Base-by-base conservation (phyloP, 2,888 invertebrate genomes). In the Pyrocoelia pectoralis region DNA sequence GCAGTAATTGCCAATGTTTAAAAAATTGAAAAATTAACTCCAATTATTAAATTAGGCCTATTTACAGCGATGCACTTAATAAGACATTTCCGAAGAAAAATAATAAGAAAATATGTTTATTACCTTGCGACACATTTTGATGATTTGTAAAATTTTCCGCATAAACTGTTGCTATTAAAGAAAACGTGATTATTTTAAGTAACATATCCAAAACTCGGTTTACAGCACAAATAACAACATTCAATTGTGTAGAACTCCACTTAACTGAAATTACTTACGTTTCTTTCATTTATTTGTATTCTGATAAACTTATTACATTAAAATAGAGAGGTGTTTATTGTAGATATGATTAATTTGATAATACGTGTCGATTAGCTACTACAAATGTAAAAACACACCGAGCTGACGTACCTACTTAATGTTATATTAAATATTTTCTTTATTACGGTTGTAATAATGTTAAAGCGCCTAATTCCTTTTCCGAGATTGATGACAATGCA, bases 321-420 rank as follows among this genome's bases (percentile, higher is more conserved):
- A 43, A 43, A 43, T 43, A 9, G 41, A 15, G 41, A 43, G 41
- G 15, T 43, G 41, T 43, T 43, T 43, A 43, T 43, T 43, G 8
- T 43, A 43, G 41, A 43, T 43, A 43, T 43, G 41, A 43, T 43
- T 43, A 43, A 43, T 43, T 43, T 43, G 41, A 43, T 13, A 15
- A 43, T 43, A 13, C 8, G 15, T 8, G 15, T 15, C 15, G 41
- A 43, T 43, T 43, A 43, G 8, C 41, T 13, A 8, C 8, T 8
- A 9, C 12, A 43, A 15, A 15, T 43, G 41, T 38, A 38, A 38
- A 38, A 38, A 38, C 10, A 38, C 12, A 38, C n/a, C n/a, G n/a
- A n/a, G 12, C 3, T 38, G 38, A 38, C 38, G 38, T 38, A 38
- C 38, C n/a, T n/a, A n/a, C n/a, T n/a, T n/a, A 38, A 38, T 38